phyloP scores from a whole-genome alignment of 2,797 vertebrate genomes.

The Oryzias sinensis region DNA sequence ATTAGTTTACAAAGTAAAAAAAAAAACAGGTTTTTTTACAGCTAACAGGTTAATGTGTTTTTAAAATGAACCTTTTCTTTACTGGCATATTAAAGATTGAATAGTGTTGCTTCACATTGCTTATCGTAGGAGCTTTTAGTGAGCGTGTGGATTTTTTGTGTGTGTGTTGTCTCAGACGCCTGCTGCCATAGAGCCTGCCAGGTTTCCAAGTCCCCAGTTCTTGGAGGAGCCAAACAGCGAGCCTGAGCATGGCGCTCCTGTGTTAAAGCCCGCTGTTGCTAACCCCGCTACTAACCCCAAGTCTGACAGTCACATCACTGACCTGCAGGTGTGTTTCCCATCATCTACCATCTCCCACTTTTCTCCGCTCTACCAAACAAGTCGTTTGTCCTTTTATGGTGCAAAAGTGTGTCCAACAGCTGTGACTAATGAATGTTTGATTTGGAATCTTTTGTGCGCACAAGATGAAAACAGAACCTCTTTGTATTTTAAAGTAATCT shows the following conservation, averaged over 20 bases:
- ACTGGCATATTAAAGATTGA: no score
- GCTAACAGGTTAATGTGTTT: no score
- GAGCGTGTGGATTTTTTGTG: slow-evolving; percentile 30
- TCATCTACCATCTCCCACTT: slow-evolving; percentile 5
- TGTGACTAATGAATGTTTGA: no score
- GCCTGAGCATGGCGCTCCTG: slow-evolving; percentile 54
- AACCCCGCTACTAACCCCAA: slow-evolving; percentile 76
- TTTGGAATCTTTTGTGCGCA: no score
- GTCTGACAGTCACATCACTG: slow-evolving; percentile 66
- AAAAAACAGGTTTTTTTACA: no score
- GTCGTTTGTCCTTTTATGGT: slow-evolving; percentile 11
- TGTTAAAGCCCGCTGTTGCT: slow-evolving; percentile 70
- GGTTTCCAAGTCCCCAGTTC: slow-evolving; percentile 61
- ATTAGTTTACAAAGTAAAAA: no score
- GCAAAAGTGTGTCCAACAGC: background rate
- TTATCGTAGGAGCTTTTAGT: slow-evolving; percentile 21
- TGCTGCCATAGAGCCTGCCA: slow-evolving; percentile 58
- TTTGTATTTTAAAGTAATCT: no score
- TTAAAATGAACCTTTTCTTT: no score
- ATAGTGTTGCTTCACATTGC: slow-evolving; percentile 1
- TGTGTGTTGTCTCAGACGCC: slow-evolving; percentile 70
- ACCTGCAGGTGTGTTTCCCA: slow-evolving; percentile 72
- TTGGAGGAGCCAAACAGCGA: slow-evolving; percentile 58
- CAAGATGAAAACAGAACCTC: no score
- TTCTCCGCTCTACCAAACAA: background rate